Evolutionary conservation across 1,140 invertebrate species (phyloP).

Genomic region (Chironomus striatipennis): DNA sequence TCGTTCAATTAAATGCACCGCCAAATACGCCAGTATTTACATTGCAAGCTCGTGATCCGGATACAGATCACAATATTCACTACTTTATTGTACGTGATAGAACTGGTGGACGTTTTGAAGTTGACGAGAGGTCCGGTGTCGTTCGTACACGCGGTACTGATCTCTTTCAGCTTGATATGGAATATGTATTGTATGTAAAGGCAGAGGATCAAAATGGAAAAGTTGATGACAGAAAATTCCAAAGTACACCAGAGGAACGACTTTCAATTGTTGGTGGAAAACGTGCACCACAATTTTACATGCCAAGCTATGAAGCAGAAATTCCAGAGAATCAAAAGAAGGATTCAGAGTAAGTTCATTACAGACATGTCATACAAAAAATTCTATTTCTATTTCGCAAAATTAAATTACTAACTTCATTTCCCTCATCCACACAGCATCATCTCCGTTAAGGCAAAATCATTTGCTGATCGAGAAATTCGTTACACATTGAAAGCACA

Average conservation of each 20-base stretch:
- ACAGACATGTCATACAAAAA: not conserved
- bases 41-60: constrained; percentile 87
- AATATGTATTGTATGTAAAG: constrained; percentile 91
- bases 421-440: constrained; percentile 59
- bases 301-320: constrained; percentile 85
- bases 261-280: constrained; percentile 90
- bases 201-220: constrained; percentile 90
- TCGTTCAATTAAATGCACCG: constrained; percentile 87
- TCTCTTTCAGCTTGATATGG: constrained; percentile 90
- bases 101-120: constrained; percentile 70
- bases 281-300: constrained; percentile 87
- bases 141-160: constrained; percentile 85
- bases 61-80: constrained; percentile 91
- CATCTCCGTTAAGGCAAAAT: constrained; percentile 92
- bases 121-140: constrained; percentile 85
- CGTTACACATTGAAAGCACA: constrained; percentile 88
- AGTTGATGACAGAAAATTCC: constrained; percentile 77
- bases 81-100: constrained; percentile 89
- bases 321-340: constrained; percentile 94
- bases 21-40: constrained; percentile 94
- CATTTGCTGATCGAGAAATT: constrained; percentile 90
- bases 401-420: constrained; percentile 12
- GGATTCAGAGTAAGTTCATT: constrained; percentile 78
- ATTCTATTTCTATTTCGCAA: not conserved
- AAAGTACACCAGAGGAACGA: constrained; percentile 83